Base-by-base conservation (phyloP, 2,113 vertebrate genomes). In the Arvicanthis niloticus region DNA sequence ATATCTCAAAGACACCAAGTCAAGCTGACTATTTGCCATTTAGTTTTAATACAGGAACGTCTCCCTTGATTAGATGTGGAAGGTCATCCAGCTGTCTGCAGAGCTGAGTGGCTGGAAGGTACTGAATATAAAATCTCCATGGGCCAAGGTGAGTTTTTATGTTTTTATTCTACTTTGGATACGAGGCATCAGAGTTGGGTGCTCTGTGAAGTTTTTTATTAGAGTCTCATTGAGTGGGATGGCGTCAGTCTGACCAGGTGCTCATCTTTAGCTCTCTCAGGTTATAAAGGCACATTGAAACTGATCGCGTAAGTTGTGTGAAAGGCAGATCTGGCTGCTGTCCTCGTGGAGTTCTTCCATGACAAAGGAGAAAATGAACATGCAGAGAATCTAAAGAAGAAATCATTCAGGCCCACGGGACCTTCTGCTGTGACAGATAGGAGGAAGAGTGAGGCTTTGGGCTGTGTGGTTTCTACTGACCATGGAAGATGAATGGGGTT, bases 331-430 rank as follows among this genome's bases (percentile, higher is more conserved):
- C 11, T 19, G 62, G 34, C 48, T 85, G 42, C 70, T 82, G 58
- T 42, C 84, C 62, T 73, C 15, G 16, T 87, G 80, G 82, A 84
- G 51, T 34, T 70, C n/a, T n/a, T 3, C 12, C 31, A 7, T 26
- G n/a, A 45, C 29, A 29, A 26, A 37, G 22, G 88, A 86, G 77
- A 34, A 53, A 48, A 77, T 0, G 21, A 26, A 34, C 24, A 26
- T 13, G 3, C 45, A 21, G 13, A 34, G 48, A 62, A 56, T 7
- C 40, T n/a, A 10, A 11, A 40, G 56, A 62, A 68, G 70, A 45
- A n/a, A 45, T 1, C 37, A 19, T 4, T 75, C 48, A 16, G 5
- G 48, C 29, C 72, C 40, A n/a, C 0, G 0, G 70, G 42, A 34
- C 12, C 48, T 7, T 56, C 65, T 84, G 31, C 21, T 45, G 26